Evolutionary conservation across 2,797 vertebrate genomes (phyloP), one percentile per base, ranked within the genome.

Genomic region (Helarctos malayanus): DNA sequence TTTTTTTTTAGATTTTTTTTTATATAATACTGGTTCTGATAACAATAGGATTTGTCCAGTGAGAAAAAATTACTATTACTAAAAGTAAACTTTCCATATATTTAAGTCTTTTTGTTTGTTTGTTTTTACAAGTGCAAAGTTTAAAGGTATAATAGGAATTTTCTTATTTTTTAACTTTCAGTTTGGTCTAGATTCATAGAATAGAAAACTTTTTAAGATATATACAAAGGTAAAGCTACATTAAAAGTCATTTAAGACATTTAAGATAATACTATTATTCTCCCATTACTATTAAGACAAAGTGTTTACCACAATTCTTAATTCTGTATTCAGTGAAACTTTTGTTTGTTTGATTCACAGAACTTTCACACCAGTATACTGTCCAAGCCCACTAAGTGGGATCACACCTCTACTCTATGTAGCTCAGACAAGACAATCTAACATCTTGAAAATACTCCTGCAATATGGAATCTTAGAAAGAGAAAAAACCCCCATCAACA

Each of bases 391-490:
- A 21, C 32, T 98, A 80, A 98, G 95, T 65, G 98, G 98, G 29
- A 97, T 98, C 95, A 98, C 98, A 25, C 98, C 98, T 61, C 92
- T 98, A 32, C 96, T 97, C 81, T 98, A 98, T 0, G 97, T 98
- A 82, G 98, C 98, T 95, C 98, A 98, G 96, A 98, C 96, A 52
- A 97, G 98, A 94, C 98, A 98, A 79, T 97, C 97, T 45, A 98
- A 61, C 14, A 97, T 98, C 95, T 94, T 98, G 87, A 98, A 98
- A 94, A 95, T 98, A 85, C 96, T 98, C 35, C 90, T 98, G 61
- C 98, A 98, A 82, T 98, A 98, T 78, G 98, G 98, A 49, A 98
- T 98, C 87, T 91, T 98, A 54, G 98, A 98, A 93, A 97, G 97
- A 96, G 98, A 98, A 76, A 97, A 94, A 71, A 97, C 92, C 0